Evolutionary conservation across 64 coral and sea anemone genomes (phyloP), one percentile per base, ranked within the genome.

Genomic region (Exaiptasia diaphana): DNA sequence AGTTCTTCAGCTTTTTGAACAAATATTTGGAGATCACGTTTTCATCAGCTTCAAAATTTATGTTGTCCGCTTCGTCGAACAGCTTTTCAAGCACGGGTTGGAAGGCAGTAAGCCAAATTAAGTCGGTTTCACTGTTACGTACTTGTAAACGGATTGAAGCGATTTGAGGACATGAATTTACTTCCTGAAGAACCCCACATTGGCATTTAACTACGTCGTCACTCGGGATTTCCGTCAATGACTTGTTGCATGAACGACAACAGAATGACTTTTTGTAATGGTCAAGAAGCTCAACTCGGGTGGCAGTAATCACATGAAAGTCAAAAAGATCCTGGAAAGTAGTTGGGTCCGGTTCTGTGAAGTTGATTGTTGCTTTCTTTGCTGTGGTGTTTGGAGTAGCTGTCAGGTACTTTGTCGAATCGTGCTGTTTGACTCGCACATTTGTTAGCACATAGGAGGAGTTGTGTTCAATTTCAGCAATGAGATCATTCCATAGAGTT

Each of bases 351-450:
- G 39, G 36, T 41, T 18, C 30, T 62, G 55, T 22, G 36, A 43
- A 63, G 22, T 58, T 18, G 8, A 14, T 61, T 2, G 24, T 1
- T 18, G 21, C 27, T 80, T 18, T 6, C 53, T 39, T 20, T 25
- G 62, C 1, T 11, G 22, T 20, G 36, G 55, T 80, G 22, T 40
- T 62, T 27, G 77, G 77, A 26, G 77, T 80, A 41, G 59, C 37
- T 40, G 77, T 64, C 2, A 80, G 77, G 55, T 78, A 78, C n/a
- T 80, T 80, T 21, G 38, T 62, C 23, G 53, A 63, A 61, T 80
- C 77, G 40, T 80, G 64, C 25, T 61, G 21, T 63, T 80, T 80
- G 18, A 80, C 24, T 1, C 56, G 57, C 40, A 80, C 37, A 1
- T 74, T 38, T 24, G 71, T 27, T 28, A 74, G 21, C 11, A 25